These are phyloP conservation scores for Stratiomys singularior DNA, from an alignment of 2,888 invertebrate species.

Conservation along the genomic window DNA sequence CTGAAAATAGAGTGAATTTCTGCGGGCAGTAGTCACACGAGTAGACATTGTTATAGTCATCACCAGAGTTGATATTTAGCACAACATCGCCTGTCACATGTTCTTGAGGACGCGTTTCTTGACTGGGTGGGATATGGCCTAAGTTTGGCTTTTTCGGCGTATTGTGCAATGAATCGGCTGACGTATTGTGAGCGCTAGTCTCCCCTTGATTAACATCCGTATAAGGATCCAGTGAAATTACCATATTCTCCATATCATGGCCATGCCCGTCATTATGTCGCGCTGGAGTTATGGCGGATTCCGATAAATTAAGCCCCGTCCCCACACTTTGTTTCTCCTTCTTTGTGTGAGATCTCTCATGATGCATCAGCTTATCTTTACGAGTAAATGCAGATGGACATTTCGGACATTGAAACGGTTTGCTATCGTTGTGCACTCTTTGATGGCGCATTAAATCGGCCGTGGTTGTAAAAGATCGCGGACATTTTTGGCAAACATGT, in stretches of 20 bases:
- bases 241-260: slow-evolving; percentile 53
- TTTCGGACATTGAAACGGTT: slow-evolving; percentile 73
- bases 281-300: background rate
- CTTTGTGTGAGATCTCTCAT: slow-evolving; percentile 70
- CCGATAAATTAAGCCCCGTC: background rate
- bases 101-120: slow-evolving; percentile 22
- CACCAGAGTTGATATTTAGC: slow-evolving; percentile 31
- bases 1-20: slow-evolving; percentile 67
- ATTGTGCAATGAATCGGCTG: slow-evolving; percentile 19
- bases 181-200: background rate
- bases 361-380: slow-evolving; percentile 75
- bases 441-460: slow-evolving; percentile 75
- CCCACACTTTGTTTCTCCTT: slow-evolving; percentile 51
- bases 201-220: slow-evolving; percentile 52
- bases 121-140: slow-evolving; percentile 60
- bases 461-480: slow-evolving; percentile 77
- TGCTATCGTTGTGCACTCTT: slow-evolving; percentile 74
- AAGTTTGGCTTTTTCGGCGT: slow-evolving; percentile 43
- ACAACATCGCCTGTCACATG: slow-evolving; percentile 51
- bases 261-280: background rate
- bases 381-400: slow-evolving; percentile 76
- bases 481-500: slow-evolving; percentile 77
- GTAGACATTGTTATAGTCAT: slow-evolving; percentile 56
- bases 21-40: slow-evolving; percentile 69
- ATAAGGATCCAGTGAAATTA: slow-evolving; percentile 57